phyloP scores from a whole-genome alignment of 2,888 invertebrate species.

The Eupsilia transversa region DNA sequence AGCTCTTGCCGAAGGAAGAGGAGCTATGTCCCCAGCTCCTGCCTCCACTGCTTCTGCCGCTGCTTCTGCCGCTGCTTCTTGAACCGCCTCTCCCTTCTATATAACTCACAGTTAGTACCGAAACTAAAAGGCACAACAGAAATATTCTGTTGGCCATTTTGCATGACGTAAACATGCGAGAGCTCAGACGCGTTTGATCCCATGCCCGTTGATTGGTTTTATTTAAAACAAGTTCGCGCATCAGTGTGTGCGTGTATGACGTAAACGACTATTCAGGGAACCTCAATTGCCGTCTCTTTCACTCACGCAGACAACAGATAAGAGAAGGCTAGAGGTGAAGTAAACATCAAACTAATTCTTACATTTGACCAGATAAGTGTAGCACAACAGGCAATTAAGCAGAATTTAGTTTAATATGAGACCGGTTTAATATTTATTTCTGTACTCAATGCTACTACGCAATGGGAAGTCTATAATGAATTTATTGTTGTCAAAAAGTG shows the following conservation, averaged over 20 bases:
- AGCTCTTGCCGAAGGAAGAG: conserved; percentile 61
- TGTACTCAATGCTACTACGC: conserved; percentile 1
- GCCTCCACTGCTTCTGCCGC: conserved; percentile 56
- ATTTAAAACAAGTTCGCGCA: conserved; percentile 65
- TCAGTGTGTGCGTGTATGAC: conserved; percentile 64
- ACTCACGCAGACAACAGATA: conserved; percentile 55
- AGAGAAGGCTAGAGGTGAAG: conserved; percentile 69
- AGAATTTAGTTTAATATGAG: conserved; percentile 31
- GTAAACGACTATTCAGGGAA: conserved; percentile 70
- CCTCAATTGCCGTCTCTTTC: conserved; percentile 62
- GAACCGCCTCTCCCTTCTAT: conserved; percentile 72
- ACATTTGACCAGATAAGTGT: conserved; percentile 52
- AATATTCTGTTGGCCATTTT: conserved; percentile 80
- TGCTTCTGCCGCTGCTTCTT: conserved; percentile 64
- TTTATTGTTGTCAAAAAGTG: neutral
- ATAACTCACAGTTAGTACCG: conserved; percentile 72
- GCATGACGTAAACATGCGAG: conserved; percentile 62
- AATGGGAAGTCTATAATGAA: conserved; percentile 2
- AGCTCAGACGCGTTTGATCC: conserved; percentile 67
- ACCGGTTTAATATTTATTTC: conserved; percentile 38
- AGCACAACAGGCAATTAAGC: conserved; percentile 49
- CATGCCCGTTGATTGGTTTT: conserved; percentile 64
- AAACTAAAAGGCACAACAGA: conserved; percentile 80
- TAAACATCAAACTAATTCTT: conserved; percentile 61
- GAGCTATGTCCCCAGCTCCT: conserved; percentile 53